Base-by-base conservation (phyloP, 2,888 invertebrate species). In the Oxytorus armatus region DNA sequence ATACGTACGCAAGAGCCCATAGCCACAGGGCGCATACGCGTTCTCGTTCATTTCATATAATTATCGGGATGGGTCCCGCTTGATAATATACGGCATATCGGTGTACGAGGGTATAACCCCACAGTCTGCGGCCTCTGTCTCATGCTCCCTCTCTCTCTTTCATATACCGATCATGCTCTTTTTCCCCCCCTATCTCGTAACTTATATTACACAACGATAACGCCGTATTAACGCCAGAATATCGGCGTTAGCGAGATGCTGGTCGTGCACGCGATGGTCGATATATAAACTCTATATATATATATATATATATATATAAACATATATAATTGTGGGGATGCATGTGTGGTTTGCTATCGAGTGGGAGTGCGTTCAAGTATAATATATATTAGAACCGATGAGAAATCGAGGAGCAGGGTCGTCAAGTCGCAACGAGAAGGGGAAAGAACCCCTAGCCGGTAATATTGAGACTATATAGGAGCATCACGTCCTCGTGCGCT, bases 41-140 rank as follows among this genome's bases (percentile, higher is more conserved):
- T 82, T 85, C 84, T 82, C 86, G 86, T 88, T 88, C 87, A 87
- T 88, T 89, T 88, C 87, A 86, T 87, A 87, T 88, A 89, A 89
- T 89, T 89, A 89, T 86, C 83, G 82, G 83, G 82, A 86, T 85
- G 86, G n/a, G 83, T 75, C 66, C 83, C 75, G 81, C 74, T 83
- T 83, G 85, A 83, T 85, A 83, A 84, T 84, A 82, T 73, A 86
- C 85, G 78, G 69, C 77, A 73, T 51, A 61, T 72, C 72, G 51
- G 61, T n/a, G n/a, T 25, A 18, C 33, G 47, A 47, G 70, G 47
- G 33, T 47, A 21, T 16, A 59, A 51, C 23, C 10, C 25, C 61
- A 57, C 57, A 33, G 11, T 69, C 7, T 69, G 55, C 53, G 49
- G 47, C 53, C 65, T 36, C 25, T 69, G 68, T 73, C 66, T 78